Conservation (phyloP, 1,140 invertebrate genomes). For the Drosophila truncata region DNA sequence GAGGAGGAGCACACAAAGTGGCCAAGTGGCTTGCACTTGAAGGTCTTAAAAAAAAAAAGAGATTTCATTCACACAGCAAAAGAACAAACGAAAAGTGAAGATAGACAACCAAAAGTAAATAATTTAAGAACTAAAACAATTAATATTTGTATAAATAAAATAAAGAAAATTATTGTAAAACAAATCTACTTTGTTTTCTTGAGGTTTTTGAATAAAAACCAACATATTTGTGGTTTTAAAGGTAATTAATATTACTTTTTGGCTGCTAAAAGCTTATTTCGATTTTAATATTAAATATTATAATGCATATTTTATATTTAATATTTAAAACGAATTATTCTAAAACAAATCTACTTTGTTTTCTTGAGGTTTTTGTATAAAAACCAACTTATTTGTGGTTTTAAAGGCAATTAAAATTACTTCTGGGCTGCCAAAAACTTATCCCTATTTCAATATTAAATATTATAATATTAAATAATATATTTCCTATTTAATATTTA, state of each 20-base stretch:
- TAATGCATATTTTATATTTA: background rate
- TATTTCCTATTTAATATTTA: background rate
- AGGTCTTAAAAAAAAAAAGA: too few species aligned
- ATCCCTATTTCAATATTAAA: background rate
- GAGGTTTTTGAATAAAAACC: background rate
- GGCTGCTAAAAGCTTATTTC: background rate
- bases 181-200: too few species aligned
- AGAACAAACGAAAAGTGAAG: background rate
- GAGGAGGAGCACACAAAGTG: slow-evolving; percentile 11
- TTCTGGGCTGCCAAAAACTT: background rate
- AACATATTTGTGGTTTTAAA: background rate
- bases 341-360: background rate
- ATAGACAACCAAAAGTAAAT: background rate
- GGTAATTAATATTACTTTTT: too few species aligned
- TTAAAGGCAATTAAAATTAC: background rate
- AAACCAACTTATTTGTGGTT: background rate
- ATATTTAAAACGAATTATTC: background rate
- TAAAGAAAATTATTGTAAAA: background rate
- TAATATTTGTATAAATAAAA: too few species aligned
- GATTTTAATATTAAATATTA: background rate
- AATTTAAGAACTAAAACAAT: too few species aligned
- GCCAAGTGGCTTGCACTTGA: slow-evolving; percentile 12
- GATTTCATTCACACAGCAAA: too few species aligned
- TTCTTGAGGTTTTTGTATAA: background rate
- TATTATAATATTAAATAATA: background rate